Evolutionary conservation across 2,113 vertebrate genomes (phyloP), one percentile per base, ranked within the genome.

Genomic region (Synodontis membranacea): DNA sequence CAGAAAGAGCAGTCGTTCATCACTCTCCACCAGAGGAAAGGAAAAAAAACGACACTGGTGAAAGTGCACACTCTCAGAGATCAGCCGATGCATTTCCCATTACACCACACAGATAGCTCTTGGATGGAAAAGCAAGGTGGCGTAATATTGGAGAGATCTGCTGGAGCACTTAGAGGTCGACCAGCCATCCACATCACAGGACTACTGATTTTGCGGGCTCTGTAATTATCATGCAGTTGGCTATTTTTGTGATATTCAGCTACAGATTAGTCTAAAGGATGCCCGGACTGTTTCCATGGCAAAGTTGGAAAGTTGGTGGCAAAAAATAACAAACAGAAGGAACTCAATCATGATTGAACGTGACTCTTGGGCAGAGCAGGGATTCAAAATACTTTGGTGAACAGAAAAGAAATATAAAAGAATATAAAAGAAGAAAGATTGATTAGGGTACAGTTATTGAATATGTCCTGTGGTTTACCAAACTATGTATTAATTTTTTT

Each of bases 211-310:
- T 90, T 91, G 82, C 60, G 90, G 90, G 87, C 91, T 93, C 93
- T 95, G 92, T 95, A 95, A 95, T 95, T 94, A 95, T 90, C 28
- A 31, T 84, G 87, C 91, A 76, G 80, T 31, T 87, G 91, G 89
- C 93, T 95, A 95, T 95, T 95, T 94, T 88, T 74, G 94, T 92
- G 88, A 93, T 91, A 93, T 92, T 92, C 86, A 90, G 92, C 93
- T 93, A 92, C 89, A 92, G 93, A 94, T 95, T 93, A 93, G 92
- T 87, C 91, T 89, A 91, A 89, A 93, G 93, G 93, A 92, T 92
- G 89, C 92, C 78, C 86, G 87, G 90, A 91, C 85, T 89, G 93
- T 95, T 94, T 90, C 95, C 93, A 94, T 94, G 93, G 94, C 88
- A 89, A 93, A 86, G 88, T 82, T 92, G 91, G 90, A 93, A 80